Conservation (phyloP, 2,113 vertebrate species). For the Tenebrosternarchus preto region DNA sequence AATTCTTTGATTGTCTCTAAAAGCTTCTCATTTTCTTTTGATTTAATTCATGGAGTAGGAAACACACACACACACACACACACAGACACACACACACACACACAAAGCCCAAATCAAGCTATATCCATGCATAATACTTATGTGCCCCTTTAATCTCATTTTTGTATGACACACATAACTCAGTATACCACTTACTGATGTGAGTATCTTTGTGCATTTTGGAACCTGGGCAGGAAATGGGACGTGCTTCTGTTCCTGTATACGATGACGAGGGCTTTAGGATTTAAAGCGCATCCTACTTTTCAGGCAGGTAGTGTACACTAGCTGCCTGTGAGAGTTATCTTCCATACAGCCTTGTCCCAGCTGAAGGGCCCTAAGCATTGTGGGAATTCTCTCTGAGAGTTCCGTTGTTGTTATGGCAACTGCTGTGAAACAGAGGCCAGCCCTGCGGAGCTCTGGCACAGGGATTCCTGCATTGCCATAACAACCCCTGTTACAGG, state of each 20-base stretch:
- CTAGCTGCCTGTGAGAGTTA: slow-evolving; percentile 23
- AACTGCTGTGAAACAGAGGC: slow-evolving; percentile 55
- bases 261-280: background rate
- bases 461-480: slow-evolving; percentile 53
- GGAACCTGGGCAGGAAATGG: background rate
- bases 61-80: too few species aligned
- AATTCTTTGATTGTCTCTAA: too few species aligned
- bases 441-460: slow-evolving; percentile 48
- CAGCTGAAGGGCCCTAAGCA: slow-evolving; percentile 42
- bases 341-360: slow-evolving; percentile 34
- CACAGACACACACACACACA: too few species aligned
- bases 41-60: too few species aligned
- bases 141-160: background rate
- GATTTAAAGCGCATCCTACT: slow-evolving; percentile 3
- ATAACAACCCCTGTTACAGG: slow-evolving; percentile 56
- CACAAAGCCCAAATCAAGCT: too few species aligned
- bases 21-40: too few species aligned
- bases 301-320: slow-evolving; percentile 22
- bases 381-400: slow-evolving; percentile 50
- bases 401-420: slow-evolving; percentile 60
- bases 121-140: background rate
- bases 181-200: too few species aligned
- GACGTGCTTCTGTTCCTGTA: background rate
- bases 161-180: too few species aligned
- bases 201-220: too few species aligned